Base-by-base conservation (phyloP, 2,888 invertebrate genomes). In the Hermodice carunculata region DNA sequence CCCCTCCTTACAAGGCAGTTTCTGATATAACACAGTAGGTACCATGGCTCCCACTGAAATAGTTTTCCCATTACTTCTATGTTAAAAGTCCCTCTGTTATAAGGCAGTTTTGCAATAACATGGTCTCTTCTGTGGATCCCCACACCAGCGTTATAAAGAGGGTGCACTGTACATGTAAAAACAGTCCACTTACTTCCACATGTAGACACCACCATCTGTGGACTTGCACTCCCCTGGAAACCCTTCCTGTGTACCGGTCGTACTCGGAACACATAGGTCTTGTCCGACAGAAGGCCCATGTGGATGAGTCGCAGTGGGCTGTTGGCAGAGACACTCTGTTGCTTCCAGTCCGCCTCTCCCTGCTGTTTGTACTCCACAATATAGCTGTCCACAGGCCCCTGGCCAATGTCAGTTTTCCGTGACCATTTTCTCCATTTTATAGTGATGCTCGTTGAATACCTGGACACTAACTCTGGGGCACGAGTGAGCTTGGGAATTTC, bases 351-450 rank as follows among this genome's bases (percentile, higher is more conserved):
- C 11, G 51, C 48, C 19, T 46, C 48, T 4, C 42, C 17, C 1
- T 3, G 43, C 22, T 58, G 43, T 40, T 57, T 69, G 61, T 65
- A 67, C 57, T 61, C 69, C 19, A 71, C 60, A 34, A 54, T 40
- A 61, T 73, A 73, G 17, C 56, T 64, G 3, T 28, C 52, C 32
- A 73, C 63, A 1, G 71, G 71, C 0, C 73, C 73, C 14, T 62
- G 48, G 3, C 73, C 73, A 5, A 29, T 24, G 61, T 69, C 73
- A 22, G 42, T 42, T n/a, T 54, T 58, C n/a, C 24, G 46, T 6
- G 24, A 17, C 73, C 73, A 73, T 29, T 37, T 46, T 14, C 31
- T 31, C 73, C 73, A 73, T 5, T 24, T 26, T 26, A 73, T 34
- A 11, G 62, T 61, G 22, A 73, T 31, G 8, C 64, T 63, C 3